Conservation (phyloP, 2,797 vertebrate species). For the Eupleurogrammus muticus region DNA sequence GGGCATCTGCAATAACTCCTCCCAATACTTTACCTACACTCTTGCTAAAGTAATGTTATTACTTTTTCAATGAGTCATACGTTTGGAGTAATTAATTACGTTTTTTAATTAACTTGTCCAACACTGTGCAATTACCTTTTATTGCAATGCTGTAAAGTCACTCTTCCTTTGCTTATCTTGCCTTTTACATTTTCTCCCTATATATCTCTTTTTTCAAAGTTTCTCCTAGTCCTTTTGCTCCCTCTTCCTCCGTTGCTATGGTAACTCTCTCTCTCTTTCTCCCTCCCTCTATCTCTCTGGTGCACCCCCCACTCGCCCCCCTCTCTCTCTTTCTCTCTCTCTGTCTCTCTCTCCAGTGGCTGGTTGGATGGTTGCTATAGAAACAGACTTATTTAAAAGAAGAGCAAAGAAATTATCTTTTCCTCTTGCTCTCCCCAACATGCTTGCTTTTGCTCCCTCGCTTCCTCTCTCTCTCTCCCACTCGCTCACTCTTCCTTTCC, state of each 20-base stretch:
- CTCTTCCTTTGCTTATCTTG: conserved; percentile 40
- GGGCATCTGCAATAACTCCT: not conserved
- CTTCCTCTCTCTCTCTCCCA: conserved; percentile 38
- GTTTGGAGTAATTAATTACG: conserved; percentile 28
- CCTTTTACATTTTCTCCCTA: conserved; percentile 54
- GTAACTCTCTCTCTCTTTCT: conserved; percentile 72
- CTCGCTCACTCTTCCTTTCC: conserved; percentile 9
- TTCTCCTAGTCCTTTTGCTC: conserved; percentile 72
- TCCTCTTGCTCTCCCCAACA: conserved; percentile 60
- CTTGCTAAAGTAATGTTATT: conserved; percentile 15
- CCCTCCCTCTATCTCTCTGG: conserved; percentile 65
- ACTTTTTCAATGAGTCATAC: conserved; percentile 25
- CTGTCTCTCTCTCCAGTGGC: conserved; percentile 70
- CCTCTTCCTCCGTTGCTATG: conserved; percentile 81
- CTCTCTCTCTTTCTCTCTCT: conserved; percentile 40
- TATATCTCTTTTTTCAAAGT: conserved; percentile 67
- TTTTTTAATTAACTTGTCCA: conserved; percentile 53
- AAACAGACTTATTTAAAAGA: conserved; percentile 87
- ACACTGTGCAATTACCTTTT: conserved; percentile 14
- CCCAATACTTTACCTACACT: not conserved
- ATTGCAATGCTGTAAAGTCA: conserved; percentile 28
- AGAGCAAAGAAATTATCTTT: conserved; percentile 83
- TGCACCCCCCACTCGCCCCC: conserved; percentile 75
- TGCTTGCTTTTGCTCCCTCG: conserved; percentile 48
- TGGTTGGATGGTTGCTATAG: conserved; percentile 86